These are phyloP conservation scores for Drosophila nigricruria DNA, from an alignment of 2,888 invertebrate species.

Conservation along the genomic window DNA sequence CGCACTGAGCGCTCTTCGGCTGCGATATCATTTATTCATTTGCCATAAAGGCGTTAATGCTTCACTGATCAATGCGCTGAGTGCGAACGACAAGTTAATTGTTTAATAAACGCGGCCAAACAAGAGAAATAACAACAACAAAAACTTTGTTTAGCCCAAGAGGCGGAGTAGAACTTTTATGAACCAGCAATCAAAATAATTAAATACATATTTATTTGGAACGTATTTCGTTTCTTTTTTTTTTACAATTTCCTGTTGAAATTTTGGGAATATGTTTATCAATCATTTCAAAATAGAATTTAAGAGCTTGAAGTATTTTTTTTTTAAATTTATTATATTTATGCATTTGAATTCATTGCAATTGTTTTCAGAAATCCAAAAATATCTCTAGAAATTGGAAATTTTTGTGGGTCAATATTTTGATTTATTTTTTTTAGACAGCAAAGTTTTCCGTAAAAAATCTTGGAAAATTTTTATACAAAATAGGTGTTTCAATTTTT, in stretches of 20 bases:
- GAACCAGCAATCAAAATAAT: slow-evolving; percentile 17
- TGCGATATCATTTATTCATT: slow-evolving; percentile 24
- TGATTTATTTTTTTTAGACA: neutral
- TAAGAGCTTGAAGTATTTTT: neutral
- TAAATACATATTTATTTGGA: neutral
- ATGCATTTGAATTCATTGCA: neutral
- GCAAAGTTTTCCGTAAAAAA: neutral
- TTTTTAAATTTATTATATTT: neutral
- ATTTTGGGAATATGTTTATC: slow-evolving; percentile 1
- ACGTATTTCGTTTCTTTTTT: neutral
- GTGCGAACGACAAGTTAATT: slow-evolving; percentile 74
- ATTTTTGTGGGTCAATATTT: neutral
- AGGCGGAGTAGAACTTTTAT: slow-evolving; percentile 16
- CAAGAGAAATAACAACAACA: neutral
- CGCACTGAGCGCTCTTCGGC: slow-evolving; percentile 10
- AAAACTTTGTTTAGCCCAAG: slow-evolving; percentile 18
- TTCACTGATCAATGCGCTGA: slow-evolving; percentile 68
- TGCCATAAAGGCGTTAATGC: slow-evolving; percentile 59
- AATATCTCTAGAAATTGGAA: neutral
- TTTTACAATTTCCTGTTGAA: neutral
- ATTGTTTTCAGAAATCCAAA: neutral
- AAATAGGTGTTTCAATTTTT: neutral
- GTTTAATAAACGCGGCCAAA: slow-evolving; percentile 52
- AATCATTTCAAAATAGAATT: neutral
- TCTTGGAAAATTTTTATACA: neutral